These are phyloP conservation scores for Paracanthobrama guichenoti DNA, from an alignment of 2,113 vertebrate genomes.

Conservation along the genomic window DNA sequence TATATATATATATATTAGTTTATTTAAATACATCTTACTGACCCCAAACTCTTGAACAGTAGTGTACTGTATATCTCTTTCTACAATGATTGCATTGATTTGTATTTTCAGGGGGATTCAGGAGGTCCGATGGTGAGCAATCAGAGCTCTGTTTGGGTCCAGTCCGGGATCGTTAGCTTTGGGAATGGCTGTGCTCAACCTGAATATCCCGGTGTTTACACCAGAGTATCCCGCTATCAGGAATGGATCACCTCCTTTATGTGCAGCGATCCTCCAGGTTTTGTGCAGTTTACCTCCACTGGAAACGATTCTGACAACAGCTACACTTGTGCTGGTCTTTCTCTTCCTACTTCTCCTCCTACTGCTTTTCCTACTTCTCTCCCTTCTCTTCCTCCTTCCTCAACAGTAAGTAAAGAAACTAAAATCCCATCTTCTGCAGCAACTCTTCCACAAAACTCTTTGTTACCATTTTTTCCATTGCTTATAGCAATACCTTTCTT, in stretches of 20 bases:
- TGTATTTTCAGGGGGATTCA: slow-evolving; percentile 76
- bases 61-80: not conserved
- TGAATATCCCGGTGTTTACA: slow-evolving; percentile 80
- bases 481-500: not conserved
- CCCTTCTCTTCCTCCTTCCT: too few species aligned
- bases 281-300: slow-evolving; percentile 26
- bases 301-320: not conserved
- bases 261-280: slow-evolving; percentile 15
- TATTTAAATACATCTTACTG: not conserved
- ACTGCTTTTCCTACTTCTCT: too few species aligned
- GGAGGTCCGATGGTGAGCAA: slow-evolving; percentile 77
- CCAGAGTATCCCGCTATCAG: slow-evolving; percentile 75
- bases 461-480: not conserved
- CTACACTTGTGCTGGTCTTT: not conserved
- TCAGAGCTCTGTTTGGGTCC: slow-evolving; percentile 75
- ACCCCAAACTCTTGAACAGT: not conserved
- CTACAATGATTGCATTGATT: slow-evolving; percentile 21
- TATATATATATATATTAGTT: not conserved
- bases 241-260: slow-evolving; percentile 70
- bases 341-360: too few species aligned
- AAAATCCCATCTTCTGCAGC: not conserved
- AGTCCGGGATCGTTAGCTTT: slow-evolving; percentile 81
- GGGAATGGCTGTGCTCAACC: slow-evolving; percentile 77
- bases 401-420: too few species aligned
- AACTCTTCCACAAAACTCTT: not conserved